Base-by-base conservation (phyloP, 2,888 invertebrate species). In the Chelonus formosanus region DNA sequence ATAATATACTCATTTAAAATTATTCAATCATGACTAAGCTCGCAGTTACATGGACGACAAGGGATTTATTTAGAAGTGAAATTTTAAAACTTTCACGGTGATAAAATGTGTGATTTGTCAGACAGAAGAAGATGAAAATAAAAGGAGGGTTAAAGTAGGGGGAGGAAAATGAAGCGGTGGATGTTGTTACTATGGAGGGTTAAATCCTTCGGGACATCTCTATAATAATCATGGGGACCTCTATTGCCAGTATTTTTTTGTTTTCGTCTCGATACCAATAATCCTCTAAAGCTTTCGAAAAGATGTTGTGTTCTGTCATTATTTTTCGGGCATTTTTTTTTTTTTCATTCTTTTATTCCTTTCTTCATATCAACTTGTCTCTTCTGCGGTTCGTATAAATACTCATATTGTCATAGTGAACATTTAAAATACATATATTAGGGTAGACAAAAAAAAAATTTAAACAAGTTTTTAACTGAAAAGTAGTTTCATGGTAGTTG, bases 71-170 rank as follows among this genome's bases (percentile, higher is more conserved):
- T 20, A 20, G 20, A 20, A 20, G 20, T 2, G 20, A 20, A 20
- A 20, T 20, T 20, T 20, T 20, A 20, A 20, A 20, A 20, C 20
- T 20, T 20, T 20, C 20, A 20, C 20, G 20, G 20, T 20, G 20
- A 20, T 20, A 20, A 60, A 67, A 67, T 69, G 62, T 52, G 63
- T 69, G 63, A 68, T 67, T 67, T 65, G 48, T 54, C 48, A 47
- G 34, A 54, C 43, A 57, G 54, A 55, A 36, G 64, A 36, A 52
- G 57, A 44, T 59, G 43, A 57, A 56, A 65, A 66, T 59, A 48
- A 64, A 57, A 50, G 50, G 57, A 32, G 48, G 58, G 67, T 54
- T 44, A 60, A 58, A 55, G 57, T 60, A 36, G 48, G 58, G 62
- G 53, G 60, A 40, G 56, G 67, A 54, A 67, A 68, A 63, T 57